Conservation (phyloP, 2,113 vertebrate genomes). For the Corythaixoides concolor region DNA sequence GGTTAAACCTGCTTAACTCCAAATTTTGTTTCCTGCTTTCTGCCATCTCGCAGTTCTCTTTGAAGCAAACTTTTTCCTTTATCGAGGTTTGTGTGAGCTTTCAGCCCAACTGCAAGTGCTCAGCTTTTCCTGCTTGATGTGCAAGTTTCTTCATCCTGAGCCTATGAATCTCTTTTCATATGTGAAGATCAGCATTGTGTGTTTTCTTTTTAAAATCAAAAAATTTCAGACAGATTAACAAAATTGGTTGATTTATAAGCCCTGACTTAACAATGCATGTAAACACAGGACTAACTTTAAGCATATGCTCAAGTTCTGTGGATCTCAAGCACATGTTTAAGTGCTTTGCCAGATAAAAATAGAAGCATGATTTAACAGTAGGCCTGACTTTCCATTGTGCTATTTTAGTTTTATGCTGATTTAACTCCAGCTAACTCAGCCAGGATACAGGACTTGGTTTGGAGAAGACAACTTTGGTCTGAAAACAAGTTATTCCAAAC, state of each 20-base stretch:
- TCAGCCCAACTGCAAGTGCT: neutral
- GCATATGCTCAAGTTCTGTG: slow-evolving; percentile 13
- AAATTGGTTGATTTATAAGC: neutral
- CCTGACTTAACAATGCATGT: neutral
- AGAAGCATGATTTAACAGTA: slow-evolving; percentile 58
- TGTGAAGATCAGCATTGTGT: neutral
- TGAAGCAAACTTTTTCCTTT: neutral
- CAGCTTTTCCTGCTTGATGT: neutral
- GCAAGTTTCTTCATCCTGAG: neutral
- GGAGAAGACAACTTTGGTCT: slow-evolving; percentile 8
- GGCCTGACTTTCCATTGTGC: slow-evolving; percentile 55
- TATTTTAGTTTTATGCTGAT: slow-evolving; percentile 59
- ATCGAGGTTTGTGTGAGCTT: neutral
- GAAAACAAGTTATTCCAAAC: slow-evolving; percentile 36
- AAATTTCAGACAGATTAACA: neutral
- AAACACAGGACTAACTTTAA: slow-evolving; percentile 31
- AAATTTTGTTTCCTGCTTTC: neutral
- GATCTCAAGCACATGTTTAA: slow-evolving; percentile 28
- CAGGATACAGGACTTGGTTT: slow-evolving; percentile 36
- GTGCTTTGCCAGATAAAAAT: slow-evolving; percentile 52
- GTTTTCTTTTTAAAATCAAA: neutral
- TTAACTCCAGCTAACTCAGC: slow-evolving; percentile 38
- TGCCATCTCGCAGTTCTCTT: neutral
- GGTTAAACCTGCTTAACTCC: neutral
- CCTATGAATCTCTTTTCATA: neutral